Percentiles rank a stretch among this genome's conserved stretches.
These are phyloP conservation scores for Zaprionus camerounensis DNA, from an alignment of 1,140 invertebrate species.

Conservation along the genomic window DNA sequence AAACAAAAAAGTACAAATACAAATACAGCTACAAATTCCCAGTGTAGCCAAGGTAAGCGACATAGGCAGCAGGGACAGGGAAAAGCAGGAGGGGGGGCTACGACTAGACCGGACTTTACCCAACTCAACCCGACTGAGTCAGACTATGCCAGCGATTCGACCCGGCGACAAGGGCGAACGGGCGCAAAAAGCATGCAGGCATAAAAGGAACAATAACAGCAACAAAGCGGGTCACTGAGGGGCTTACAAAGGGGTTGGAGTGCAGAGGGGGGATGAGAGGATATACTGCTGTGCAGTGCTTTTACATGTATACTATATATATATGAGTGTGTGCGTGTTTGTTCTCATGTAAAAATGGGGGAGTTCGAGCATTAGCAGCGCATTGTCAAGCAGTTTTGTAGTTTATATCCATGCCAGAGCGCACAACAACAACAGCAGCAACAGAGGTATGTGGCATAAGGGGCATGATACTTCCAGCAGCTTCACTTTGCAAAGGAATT, in stretches of 20 bases:
- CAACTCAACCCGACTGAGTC: neutral
- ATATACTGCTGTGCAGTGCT: slow-evolving; percentile 7
- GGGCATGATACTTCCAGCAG: neutral
- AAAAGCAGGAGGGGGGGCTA: too few species aligned
- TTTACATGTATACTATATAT: slow-evolving; percentile 10
- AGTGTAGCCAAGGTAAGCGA: slow-evolving; percentile 24
- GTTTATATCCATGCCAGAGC: slow-evolving; percentile 12
- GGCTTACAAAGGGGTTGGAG: neutral
- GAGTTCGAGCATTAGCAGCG: slow-evolving; percentile 16
- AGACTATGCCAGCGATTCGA: slow-evolving; percentile 15
- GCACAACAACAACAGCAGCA: slow-evolving; percentile 6
- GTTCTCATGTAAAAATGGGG: slow-evolving; percentile 8
- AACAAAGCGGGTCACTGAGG: slow-evolving; percentile 2
- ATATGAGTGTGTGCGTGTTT: neutral
- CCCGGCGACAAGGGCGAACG: slow-evolving; percentile 33
- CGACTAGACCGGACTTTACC: slow-evolving; percentile 23
- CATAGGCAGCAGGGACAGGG: neutral
- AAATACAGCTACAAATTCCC: slow-evolving; percentile 27
- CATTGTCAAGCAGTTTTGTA: slow-evolving; percentile 36
- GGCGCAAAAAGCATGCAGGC: slow-evolving; percentile 37
- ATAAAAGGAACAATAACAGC: slow-evolving; percentile 43
- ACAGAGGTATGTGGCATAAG: neutral
- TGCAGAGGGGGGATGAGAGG: neutral
- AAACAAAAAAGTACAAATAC: slow-evolving; percentile 42
- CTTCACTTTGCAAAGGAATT: neutral